A percentile compares a stretch with the other conserved stretches of the same genome.
Conservation (phyloP, 2,888 invertebrate species). For the Pterobdella sp. region DNA sequence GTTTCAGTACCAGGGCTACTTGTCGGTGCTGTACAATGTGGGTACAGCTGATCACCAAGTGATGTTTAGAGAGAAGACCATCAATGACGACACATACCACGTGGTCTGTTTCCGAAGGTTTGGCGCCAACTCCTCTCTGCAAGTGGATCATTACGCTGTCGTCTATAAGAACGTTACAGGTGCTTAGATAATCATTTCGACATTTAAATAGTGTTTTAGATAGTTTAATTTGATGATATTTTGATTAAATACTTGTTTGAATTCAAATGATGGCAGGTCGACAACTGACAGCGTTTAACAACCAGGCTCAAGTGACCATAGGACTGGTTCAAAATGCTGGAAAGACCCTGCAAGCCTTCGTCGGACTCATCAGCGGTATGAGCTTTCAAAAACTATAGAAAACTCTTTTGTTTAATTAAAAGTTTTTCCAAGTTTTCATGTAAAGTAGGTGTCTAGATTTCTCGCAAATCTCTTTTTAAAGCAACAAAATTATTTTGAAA, state of each 20-base stretch:
- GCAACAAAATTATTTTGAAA: too few relatives aligned
- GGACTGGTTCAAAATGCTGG: slow-evolving; percentile 14
- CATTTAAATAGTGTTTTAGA: too few relatives aligned
- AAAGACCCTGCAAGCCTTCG: slow-evolving; percentile 26
- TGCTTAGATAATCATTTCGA: slow-evolving; percentile 46
- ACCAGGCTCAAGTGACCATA: slow-evolving; percentile 28
- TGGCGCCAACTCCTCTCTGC: slow-evolving; percentile 80
- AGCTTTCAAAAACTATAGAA: too few relatives aligned
- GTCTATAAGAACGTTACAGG: slow-evolving; percentile 72
- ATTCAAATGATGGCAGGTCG: too few relatives aligned
- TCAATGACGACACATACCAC: slow-evolving; percentile 88
- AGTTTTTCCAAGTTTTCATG: too few relatives aligned
- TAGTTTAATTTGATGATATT: too few relatives aligned
- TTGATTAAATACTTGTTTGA: too few relatives aligned
- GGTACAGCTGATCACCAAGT: slow-evolving; percentile 83
- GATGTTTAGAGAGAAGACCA: slow-evolving; percentile 57
- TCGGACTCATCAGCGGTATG: slow-evolving; percentile 29
- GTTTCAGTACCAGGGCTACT: slow-evolving; percentile 64
- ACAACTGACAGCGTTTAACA: slow-evolving; percentile 30
- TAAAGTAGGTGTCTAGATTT: too few relatives aligned
- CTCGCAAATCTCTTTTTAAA: too few relatives aligned
- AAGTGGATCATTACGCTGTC: slow-evolving; percentile 76
- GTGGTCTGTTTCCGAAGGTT: slow-evolving; percentile 79
- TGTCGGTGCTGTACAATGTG: slow-evolving; percentile 87
- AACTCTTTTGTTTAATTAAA: too few relatives aligned